Conservation (phyloP, 2,797 vertebrate genomes). For the Sebastolobus altivelis region DNA sequence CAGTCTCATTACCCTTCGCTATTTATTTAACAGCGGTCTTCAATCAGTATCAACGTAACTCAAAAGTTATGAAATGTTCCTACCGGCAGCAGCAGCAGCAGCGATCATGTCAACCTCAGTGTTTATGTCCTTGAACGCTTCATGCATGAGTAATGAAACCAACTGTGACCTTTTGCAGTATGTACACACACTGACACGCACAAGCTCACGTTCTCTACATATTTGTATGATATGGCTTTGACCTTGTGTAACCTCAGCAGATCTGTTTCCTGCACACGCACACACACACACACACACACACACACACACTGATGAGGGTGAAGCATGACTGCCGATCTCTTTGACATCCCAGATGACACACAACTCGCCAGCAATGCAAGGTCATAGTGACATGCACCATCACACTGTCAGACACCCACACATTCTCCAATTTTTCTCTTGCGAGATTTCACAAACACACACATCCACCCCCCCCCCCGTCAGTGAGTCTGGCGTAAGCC, state of each 20-base stretch:
- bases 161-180: conserved; percentile 34
- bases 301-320: neutral
- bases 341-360: conserved; percentile 21
- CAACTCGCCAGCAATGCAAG: conserved; percentile 40
- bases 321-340: conserved; percentile 4
- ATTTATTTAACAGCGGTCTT: conserved; percentile 6
- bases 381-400: conserved; percentile 19
- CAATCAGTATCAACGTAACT: neutral
- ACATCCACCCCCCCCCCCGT: conserved; percentile 14
- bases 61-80: neutral
- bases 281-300: neutral
- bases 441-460: conserved; percentile 22
- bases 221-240: conserved; percentile 10
- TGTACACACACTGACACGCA: conserved; percentile 1
- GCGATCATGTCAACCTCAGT: conserved; percentile 1
- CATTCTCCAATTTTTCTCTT: conserved; percentile 9
- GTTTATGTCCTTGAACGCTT: conserved; percentile 20
- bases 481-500: conserved; percentile 40
- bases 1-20: neutral
- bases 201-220: neutral
- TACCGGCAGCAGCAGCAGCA: too few species aligned
- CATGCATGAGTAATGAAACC: conserved; percentile 13
- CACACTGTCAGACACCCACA: conserved; percentile 31
- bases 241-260: conserved; percentile 14
- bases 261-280: conserved; percentile 4